Evolutionary conservation across 2,888 invertebrate species (phyloP).

Genomic region (Bugulina stolonifera): DNA sequence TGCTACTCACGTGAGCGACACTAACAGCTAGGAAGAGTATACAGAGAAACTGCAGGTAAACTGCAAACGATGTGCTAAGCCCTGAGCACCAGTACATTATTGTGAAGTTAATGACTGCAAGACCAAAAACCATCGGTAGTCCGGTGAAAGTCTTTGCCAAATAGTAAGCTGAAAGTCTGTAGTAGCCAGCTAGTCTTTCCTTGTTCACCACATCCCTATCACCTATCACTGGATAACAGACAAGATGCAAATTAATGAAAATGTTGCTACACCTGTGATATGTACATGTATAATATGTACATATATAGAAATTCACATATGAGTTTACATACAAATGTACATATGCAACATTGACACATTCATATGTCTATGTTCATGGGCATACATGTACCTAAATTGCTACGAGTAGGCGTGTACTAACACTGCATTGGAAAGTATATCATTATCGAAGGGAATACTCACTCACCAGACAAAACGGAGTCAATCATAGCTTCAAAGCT

Average conservation of each 20-base stretch:
- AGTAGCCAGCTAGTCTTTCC: constrained; percentile 71
- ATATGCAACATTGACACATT: no score
- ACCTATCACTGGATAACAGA: no score
- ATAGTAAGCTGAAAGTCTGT: constrained; percentile 73
- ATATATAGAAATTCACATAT: no score
- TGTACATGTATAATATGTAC: no score
- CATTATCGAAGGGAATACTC: neutral
- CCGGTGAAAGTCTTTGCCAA: constrained; percentile 76
- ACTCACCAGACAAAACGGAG: neutral
- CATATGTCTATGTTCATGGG: no score
- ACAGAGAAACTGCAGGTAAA: constrained; percentile 52
- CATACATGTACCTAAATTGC: no score
- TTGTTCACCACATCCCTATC: constrained; percentile 74
- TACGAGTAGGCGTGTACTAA: no score
- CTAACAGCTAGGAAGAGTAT: neutral
- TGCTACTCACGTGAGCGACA: neutral
- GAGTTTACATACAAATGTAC: no score
- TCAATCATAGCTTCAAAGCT: neutral
- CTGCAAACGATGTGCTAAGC: constrained; percentile 54
- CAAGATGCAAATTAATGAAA: no score
- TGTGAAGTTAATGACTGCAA: constrained; percentile 70
- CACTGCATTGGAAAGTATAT: neutral
- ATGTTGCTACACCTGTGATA: no score
- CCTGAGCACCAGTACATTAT: constrained; percentile 73
- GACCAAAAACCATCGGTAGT: constrained; percentile 66